phyloP scores from a whole-genome alignment of 2,113 vertebrate genomes.

The Crotalus viridis region DNA sequence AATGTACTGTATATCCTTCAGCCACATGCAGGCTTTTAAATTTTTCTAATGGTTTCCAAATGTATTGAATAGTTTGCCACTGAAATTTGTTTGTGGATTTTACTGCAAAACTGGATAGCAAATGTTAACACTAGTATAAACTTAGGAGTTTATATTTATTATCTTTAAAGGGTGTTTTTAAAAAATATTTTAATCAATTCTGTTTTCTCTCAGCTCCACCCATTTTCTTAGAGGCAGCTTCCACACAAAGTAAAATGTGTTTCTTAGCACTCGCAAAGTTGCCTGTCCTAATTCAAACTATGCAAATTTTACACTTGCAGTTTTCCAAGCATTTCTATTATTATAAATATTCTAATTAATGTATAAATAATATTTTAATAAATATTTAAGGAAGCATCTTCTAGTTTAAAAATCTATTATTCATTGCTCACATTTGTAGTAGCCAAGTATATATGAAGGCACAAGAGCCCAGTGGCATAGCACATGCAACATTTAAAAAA shows the following conservation, averaged over 20 bases:
- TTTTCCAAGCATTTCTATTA: not conserved
- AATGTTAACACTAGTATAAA: not conserved
- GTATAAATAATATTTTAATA: not conserved
- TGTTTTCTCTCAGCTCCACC: not conserved
- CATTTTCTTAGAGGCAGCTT: not conserved
- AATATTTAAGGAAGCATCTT: not conserved
- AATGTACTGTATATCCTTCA: not conserved
- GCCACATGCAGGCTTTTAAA: not conserved
- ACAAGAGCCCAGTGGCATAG: not conserved
- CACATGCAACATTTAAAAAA: not conserved
- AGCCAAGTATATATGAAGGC: no score
- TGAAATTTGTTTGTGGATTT: not conserved
- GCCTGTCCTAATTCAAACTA: not conserved
- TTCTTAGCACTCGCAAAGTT: not conserved
- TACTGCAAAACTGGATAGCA: not conserved
- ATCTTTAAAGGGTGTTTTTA: not conserved
- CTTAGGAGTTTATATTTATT: not conserved
- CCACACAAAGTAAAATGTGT: not conserved
- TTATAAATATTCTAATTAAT: not conserved
- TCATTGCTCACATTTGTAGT: not conserved
- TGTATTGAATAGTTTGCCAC: not conserved
- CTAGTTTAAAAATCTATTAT: not conserved
- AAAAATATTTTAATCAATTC: not conserved
- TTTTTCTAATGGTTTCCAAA: not conserved
- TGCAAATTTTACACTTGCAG: not conserved